Evolutionary conservation across 2,113 vertebrate species (phyloP).

Genomic region (Setophaga kirtlandii): DNA sequence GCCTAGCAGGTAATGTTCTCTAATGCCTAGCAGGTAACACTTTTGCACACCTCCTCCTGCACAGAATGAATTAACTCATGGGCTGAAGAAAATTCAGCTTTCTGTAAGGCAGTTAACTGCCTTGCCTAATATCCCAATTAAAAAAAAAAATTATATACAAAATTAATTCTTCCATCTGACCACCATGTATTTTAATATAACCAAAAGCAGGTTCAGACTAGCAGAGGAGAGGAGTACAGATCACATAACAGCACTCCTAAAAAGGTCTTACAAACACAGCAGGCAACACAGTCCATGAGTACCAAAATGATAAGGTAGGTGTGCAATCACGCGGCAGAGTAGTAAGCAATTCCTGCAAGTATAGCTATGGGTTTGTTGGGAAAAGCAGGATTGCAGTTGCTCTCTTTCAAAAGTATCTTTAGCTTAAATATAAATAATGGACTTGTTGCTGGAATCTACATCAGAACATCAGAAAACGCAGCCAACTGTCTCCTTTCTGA

Average conservation of each 20-base stretch:
- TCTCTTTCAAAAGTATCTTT: not conserved
- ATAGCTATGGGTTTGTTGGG: not conserved
- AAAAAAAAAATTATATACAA: not conserved
- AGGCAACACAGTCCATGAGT: not conserved
- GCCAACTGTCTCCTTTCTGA: not conserved
- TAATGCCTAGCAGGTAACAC: not conserved
- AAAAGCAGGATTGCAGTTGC: not conserved
- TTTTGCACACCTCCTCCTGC: not conserved
- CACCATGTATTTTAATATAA: not conserved
- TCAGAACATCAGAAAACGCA: not conserved
- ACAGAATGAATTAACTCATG: constrained; percentile 20
- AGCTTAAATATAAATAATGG: not conserved
- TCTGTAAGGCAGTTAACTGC: not conserved
- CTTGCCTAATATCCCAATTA: not conserved
- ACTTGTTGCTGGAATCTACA: not conserved
- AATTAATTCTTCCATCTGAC: not conserved
- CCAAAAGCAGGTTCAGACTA: not conserved
- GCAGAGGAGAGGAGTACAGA: not conserved
- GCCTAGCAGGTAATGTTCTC: constrained; percentile 10
- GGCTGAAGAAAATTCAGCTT: not conserved
- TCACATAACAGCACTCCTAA: not conserved
- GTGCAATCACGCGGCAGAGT: not conserved
- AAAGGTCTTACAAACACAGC: not conserved
- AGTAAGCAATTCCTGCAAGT: not conserved
- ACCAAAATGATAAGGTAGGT: not conserved